Base-by-base conservation (phyloP, 1,140 invertebrate genomes). In the Bombus confusus region DNA sequence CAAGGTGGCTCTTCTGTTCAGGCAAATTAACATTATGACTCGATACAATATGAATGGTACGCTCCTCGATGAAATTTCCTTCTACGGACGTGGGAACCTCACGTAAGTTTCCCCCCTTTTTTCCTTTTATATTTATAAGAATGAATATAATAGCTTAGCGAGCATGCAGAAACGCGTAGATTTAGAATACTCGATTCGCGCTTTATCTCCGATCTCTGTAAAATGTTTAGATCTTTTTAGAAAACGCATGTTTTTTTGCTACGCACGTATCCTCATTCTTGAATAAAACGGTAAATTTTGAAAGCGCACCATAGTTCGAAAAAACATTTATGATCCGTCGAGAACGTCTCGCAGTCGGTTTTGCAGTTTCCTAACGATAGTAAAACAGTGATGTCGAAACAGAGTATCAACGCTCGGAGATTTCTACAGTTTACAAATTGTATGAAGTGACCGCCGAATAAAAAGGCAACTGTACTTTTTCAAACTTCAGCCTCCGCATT, bases 1-100 rank as follows among this genome's bases (percentile, higher is more conserved):
- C 1, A 59, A 34, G 1, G 3, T 90, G 15, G 25, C 13, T 28
- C 71, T 91, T 1, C 81, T n/a, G 0, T 92, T 86, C 87, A 34
- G 64, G 0, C 0, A 73, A 0, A 64, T 92, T 9, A 4, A 39
- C 0, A 5, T 78, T 0, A 37, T 8, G 10, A 68, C 80, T 8
- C 22, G 25, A 0, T 91, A 88, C 34, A 8, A 31, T 0, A 0
- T 78, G 0, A 28, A 8, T 0, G 82, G 59, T 1, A 77, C 37
- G 2, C 9, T 80, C 1, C 0, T 9, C 4, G 22, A 62, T 3
- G 1, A 1, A 0, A 12, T 80, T 4, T 2, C 22, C 3, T 5
- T 82, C 25, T 39, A 18, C 18, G 90, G 90, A 3, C 1, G 28
- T 0, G 90, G 90, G 22, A 1, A 0, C 3, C 37, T 86, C 0